A percentile compares a stretch with the other conserved stretches of the same genome.
Evolutionary conservation across 2,113 vertebrate genomes (phyloP).

Genomic region (Acrocephalus arundinaceus): DNA sequence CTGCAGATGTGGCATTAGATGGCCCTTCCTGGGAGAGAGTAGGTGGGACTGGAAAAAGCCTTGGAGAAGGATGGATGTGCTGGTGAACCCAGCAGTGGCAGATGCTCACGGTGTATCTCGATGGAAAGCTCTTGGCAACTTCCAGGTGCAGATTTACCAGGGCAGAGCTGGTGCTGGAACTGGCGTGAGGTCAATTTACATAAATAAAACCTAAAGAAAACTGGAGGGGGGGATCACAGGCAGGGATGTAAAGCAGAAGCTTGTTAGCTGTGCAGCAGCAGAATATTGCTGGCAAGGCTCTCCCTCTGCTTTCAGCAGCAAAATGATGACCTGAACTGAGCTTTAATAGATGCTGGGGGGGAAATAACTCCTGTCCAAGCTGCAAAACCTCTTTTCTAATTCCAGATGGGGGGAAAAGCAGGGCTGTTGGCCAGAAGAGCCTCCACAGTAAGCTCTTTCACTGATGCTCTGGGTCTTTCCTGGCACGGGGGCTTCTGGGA

Average conservation of each 20-base stretch:
- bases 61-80: neutral
- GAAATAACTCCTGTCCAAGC: neutral
- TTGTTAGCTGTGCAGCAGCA: neutral
- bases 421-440: neutral
- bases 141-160: neutral
- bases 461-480: neutral
- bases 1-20: too few relatives aligned
- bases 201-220: neutral
- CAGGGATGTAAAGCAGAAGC: neutral
- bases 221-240: neutral
- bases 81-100: neutral
- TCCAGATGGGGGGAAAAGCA: neutral
- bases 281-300: neutral
- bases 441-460: neutral
- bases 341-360: neutral
- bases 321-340: neutral
- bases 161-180: neutral
- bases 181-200: accelerated
- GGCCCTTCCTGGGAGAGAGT: neutral
- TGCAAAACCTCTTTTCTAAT: neutral
- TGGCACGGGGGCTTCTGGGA: accelerated
- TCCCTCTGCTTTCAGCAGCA: neutral
- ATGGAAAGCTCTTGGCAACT: neutral
- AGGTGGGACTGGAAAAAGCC: neutral
- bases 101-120: accelerated